Evolutionary conservation across 2,113 vertebrate species (phyloP), one percentile per base, ranked within the genome.

Genomic region (Aphelocoma coerulescens): DNA sequence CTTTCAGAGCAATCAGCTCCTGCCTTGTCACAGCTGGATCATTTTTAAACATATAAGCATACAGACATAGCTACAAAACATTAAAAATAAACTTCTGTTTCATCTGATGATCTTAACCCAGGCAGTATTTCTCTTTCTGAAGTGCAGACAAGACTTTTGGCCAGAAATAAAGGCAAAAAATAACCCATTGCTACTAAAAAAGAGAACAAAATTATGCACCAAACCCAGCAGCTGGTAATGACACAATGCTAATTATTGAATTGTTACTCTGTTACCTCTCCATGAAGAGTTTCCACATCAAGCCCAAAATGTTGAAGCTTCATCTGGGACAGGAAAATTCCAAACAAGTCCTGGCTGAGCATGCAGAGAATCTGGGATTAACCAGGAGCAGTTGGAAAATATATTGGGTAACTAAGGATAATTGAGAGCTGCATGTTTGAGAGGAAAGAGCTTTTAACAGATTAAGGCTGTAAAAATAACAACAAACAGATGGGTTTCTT

Each of bases 371-470:
- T 95, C 80, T 95, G 94, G 88, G 97, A 95, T 96, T 92, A 97
- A 80, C 93, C 78, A 95, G 94, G 72, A 97, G 77, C 96, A 97
- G 91, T 97, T 90, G 94, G 94, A 93, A 96, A 97, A 97, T 75
- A 83, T 41, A 52, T 91, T 86, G 77, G 80, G 89, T 97, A 97
- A 97, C 97, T 97, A 61, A 48, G 74, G 95, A 80, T 97, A 97
- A 98, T 96, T 97, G 95, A 98, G 97, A 97, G 97, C 91, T 97
- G 82, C 87, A 55, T 68, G 92, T 96, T 92, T 66, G 95, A 96
- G 87, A 92, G 93, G 89, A 93, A 97, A 71, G 66, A 79, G 95
- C 94, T 93, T 86, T 96, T 96, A 97, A 96, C 82, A 97, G 96
- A 94, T 97, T 97, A 80, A 58, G n/a, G 43, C 89, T 76, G 46